Evolutionary conservation across 2,113 vertebrate species (phyloP).

Genomic region (Syrmaticus mikado): DNA sequence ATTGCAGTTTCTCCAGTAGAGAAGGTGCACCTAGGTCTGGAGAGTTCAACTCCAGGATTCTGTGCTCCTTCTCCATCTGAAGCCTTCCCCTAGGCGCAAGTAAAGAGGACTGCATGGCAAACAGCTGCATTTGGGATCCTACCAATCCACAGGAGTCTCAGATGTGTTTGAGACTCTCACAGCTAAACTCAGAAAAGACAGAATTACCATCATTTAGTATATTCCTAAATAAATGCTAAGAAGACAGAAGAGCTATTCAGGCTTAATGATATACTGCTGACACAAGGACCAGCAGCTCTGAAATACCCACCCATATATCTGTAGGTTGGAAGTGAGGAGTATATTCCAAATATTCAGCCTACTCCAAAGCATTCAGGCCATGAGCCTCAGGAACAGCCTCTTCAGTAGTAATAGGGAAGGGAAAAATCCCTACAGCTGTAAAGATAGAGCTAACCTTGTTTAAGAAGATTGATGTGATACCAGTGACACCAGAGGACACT

Average conservation of each 20-base stretch:
- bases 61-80: background rate
- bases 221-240: background rate
- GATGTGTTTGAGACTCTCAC: background rate
- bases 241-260: background rate
- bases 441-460: background rate
- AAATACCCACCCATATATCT: background rate
- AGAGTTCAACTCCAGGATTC: rapidly evolving
- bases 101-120: background rate
- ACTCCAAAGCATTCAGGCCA: background rate
- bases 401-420: background rate
- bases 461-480: background rate
- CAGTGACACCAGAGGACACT: background rate
- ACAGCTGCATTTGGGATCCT: background rate
- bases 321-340: background rate
- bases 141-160: background rate
- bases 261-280: rapidly evolving
- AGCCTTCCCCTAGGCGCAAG: background rate
- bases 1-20: background rate
- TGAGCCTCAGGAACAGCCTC: background rate
- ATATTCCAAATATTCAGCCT: background rate
- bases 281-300: background rate
- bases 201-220: background rate
- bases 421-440: background rate
- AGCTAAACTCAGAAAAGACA: background rate
- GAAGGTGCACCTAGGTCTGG: background rate